Percentiles rank a stretch among this genome's conserved stretches.
Evolutionary conservation across 2,888 invertebrate species (phyloP).

Genomic region (Drosophila anomelani): DNA sequence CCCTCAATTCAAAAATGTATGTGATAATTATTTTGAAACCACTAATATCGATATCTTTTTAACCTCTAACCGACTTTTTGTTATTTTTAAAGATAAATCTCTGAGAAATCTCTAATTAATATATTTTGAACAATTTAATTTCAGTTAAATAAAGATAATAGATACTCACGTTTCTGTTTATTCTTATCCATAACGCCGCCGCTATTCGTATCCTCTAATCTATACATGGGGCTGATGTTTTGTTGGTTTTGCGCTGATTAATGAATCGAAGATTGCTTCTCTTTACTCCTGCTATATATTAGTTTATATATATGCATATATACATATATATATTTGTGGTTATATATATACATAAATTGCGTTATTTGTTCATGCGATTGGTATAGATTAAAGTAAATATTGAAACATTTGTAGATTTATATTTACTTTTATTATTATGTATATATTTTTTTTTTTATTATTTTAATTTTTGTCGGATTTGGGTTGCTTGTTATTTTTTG

Average conservation of each 20-base stretch:
- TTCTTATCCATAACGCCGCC: constrained; percentile 84
- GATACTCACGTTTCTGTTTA: constrained; percentile 83
- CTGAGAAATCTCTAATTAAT: too few relatives aligned
- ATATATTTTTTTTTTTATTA: neutral
- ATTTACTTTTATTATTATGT: constrained; percentile 4
- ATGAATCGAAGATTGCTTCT: constrained; percentile 32
- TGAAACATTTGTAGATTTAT: constrained; percentile 5
- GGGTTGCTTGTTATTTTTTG: constrained; percentile 47
- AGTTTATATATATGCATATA: constrained; percentile 32
- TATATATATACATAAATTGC: constrained; percentile 55
- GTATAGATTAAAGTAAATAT: constrained; percentile 29
- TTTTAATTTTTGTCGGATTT: constrained; percentile 40
- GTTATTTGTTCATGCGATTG: constrained; percentile 62
- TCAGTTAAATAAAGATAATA: too few relatives aligned
- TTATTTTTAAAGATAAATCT: too few relatives aligned
- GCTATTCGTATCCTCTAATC: constrained; percentile 83
- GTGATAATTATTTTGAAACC: too few relatives aligned
- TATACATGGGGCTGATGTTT: constrained; percentile 81
- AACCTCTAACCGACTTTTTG: too few relatives aligned
- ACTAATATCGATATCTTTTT: too few relatives aligned
- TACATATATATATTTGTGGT: constrained; percentile 38
- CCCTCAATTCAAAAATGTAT: too few relatives aligned
- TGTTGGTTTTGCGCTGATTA: constrained; percentile 52
- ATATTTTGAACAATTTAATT: too few relatives aligned
- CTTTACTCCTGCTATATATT: constrained; percentile 32